Percentiles rank a stretch among this genome's conserved stretches.
Conservation (phyloP, 1,140 invertebrate genomes). For the Cyclargus thomasi region DNA sequence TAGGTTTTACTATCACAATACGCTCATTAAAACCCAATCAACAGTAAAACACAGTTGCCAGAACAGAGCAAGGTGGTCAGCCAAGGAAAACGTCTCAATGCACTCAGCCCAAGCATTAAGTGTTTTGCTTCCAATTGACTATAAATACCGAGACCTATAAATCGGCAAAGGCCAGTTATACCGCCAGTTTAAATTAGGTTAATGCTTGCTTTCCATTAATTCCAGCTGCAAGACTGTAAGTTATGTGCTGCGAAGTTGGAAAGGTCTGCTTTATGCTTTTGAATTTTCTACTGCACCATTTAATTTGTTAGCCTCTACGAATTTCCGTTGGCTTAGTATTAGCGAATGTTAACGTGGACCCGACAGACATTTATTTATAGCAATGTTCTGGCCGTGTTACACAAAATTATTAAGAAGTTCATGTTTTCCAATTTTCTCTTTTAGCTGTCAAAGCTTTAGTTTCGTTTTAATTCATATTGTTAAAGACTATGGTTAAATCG, state of each 20-base stretch:
- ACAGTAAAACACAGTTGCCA: neutral
- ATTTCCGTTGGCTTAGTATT: slow-evolving; percentile 15
- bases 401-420: neutral
- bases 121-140: slow-evolving; percentile 34
- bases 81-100: slow-evolving; percentile 27
- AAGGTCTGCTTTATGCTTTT: slow-evolving; percentile 29
- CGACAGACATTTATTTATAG: slow-evolving; percentile 1
- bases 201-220: slow-evolving; percentile 38
- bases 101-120: slow-evolving; percentile 25
- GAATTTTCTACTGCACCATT: slow-evolving; percentile 24
- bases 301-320: slow-evolving; percentile 14
- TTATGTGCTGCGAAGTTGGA: slow-evolving; percentile 26
- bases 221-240: slow-evolving; percentile 29
- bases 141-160: slow-evolving; percentile 32
- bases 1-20: too few relatives aligned
- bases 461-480: too few relatives aligned
- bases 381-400: neutral
- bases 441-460: too few relatives aligned
- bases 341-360: slow-evolving; percentile 3
- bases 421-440: neutral
- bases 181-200: slow-evolving; percentile 41
- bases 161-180: slow-evolving; percentile 32
- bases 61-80: slow-evolving; percentile 11
- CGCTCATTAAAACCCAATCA: neutral
- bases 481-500: too few relatives aligned